Conservation (phyloP, 2,797 vertebrate species). For the Smutsia gigantea region DNA sequence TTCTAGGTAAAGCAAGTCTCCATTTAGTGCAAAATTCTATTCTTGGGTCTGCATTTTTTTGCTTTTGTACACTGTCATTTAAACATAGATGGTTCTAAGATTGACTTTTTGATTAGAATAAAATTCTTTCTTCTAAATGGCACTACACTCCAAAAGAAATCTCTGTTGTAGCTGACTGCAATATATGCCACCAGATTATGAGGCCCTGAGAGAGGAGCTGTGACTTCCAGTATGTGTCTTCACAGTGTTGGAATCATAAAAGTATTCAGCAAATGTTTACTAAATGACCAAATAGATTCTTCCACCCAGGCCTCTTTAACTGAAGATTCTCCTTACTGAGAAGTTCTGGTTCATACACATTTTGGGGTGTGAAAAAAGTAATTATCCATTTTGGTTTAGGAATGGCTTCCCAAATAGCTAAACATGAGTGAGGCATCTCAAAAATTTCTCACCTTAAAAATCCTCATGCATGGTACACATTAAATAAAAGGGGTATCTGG, state of each 20-base stretch:
- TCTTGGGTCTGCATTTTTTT: background rate
- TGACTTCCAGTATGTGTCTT: background rate
- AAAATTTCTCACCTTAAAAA: background rate
- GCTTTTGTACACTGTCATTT: background rate
- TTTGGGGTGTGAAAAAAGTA: conserved; percentile 4
- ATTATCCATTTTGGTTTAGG: background rate
- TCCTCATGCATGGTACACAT: background rate
- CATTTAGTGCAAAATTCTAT: conserved; percentile 28
- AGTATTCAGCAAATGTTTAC: background rate
- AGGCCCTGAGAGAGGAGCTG: background rate
- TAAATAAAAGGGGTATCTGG: background rate
- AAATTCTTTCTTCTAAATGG: background rate
- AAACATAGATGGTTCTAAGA: background rate
- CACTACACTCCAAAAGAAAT: background rate
- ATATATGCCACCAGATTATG: background rate
- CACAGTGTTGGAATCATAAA: background rate
- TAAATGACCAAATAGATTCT: background rate
- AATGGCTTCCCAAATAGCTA: background rate
- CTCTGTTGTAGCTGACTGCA: background rate
- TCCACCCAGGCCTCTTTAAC: background rate
- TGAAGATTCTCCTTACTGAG: background rate
- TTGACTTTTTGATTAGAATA: background rate
- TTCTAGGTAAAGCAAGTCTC: background rate
- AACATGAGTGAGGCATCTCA: background rate
- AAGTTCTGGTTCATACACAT: background rate